Base-by-base conservation (phyloP, 2,113 vertebrate species). In the Myotis brandtii region DNA sequence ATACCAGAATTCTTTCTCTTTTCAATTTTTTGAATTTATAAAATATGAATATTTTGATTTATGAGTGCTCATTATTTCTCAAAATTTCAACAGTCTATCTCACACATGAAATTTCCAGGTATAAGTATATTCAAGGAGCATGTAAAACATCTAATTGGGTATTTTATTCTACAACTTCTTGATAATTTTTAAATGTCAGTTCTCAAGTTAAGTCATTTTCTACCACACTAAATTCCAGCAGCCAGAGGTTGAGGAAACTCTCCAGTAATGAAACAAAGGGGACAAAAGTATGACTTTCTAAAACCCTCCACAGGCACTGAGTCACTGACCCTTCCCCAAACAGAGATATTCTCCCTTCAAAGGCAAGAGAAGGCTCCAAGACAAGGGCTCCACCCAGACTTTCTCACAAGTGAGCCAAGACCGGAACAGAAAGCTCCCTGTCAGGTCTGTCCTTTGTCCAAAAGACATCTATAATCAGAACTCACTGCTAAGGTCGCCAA, bases 171-270 rank as follows among this genome's bases (percentile, higher is more conserved):
- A 86, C 10, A 72, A 37, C 16, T 56, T 94, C 32, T 91, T 88
- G 62, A 25, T 82, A 46, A 48, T 37, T 67, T 94, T 66, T 73
- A 94, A 73, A 82, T 25, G 77, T 70, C 14, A 27, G 56, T 70
- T 95, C 83, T 93, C 40, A 85, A 84, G 40, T 62, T 83, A 89
- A 85, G 27, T 88, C 54, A 88, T 92, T 81, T 70, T 87, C 80
- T 48, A 73, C 34, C 20, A 11, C 11, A 48, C 48, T 48, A 67
- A 76, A 75, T 86, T 92, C 64, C 12, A 93, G 66, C 32, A 59
- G 64, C 32, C 50, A 59, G 54, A 66, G 3, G 11, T 27, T 80
- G 3, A 90, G 30, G 76, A 94, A 59, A 62, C 1, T 5, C 32
- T 84, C 59, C 52, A 32, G 34, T 23, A 87, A 62, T 62, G 13